These are phyloP conservation scores for Ariopsis seemanni DNA, from an alignment of 2,113 vertebrate species.

Conservation along the genomic window DNA sequence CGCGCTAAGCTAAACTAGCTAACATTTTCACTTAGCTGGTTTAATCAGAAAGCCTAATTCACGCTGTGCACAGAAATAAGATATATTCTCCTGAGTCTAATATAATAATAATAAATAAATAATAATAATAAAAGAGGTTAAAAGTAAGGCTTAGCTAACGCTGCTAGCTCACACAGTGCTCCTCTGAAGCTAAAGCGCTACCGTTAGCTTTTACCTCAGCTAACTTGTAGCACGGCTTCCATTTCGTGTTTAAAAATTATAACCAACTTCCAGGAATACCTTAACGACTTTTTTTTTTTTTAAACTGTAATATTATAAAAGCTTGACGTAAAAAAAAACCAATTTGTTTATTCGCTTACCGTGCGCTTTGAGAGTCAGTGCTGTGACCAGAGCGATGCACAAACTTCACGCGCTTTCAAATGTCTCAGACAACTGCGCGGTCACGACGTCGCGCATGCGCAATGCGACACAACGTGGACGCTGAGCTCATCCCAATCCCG, in stretches of 20 bases:
- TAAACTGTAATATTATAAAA: not conserved
- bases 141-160: not conserved
- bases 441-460: conserved; percentile 50
- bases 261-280: not conserved
- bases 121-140: not conserved
- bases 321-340: not conserved
- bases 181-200: not conserved
- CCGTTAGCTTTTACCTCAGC: conserved; percentile 4
- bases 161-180: not conserved
- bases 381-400: conserved; percentile 23
- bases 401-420: conserved; percentile 52
- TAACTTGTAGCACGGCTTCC: not conserved
- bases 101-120: too few species aligned
- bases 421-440: conserved; percentile 55
- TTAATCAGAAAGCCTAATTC: not conserved
- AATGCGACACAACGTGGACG: not conserved
- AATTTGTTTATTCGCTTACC: not conserved
- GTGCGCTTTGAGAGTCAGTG: not conserved
- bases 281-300: not conserved
- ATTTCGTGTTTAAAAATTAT: not conserved
- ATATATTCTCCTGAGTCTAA: not conserved
- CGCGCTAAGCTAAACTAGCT: conserved; percentile 7
- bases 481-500: not conserved
- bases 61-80: not conserved
- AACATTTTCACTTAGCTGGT: not conserved